These are phyloP conservation scores for Drosophila santomea DNA, from an alignment of 1,140 invertebrate genomes.

Conservation along the genomic window DNA sequence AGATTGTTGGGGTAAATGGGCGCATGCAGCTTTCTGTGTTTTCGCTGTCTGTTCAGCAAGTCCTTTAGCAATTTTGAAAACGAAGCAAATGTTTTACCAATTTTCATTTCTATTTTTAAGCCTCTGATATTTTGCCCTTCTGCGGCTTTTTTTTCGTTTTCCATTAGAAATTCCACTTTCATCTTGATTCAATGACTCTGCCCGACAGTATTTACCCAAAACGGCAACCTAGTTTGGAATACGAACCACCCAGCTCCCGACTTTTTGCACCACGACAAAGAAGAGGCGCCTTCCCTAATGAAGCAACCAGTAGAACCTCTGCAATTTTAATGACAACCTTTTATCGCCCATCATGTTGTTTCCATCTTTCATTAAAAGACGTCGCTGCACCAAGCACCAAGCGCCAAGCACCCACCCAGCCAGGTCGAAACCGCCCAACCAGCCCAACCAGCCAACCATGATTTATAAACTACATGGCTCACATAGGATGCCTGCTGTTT, in stretches of 20 bases:
- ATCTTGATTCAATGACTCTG: slow-evolving; percentile 76
- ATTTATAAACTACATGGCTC: slow-evolving; percentile 8
- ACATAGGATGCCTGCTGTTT: slow-evolving; percentile 35
- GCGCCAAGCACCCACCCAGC: neutral
- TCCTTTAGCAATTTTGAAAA: neutral
- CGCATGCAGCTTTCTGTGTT: too few species aligned
- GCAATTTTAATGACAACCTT: slow-evolving; percentile 81
- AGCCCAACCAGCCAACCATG: slow-evolving; percentile 3
- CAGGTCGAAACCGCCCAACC: too few species aligned
- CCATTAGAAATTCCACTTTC: slow-evolving; percentile 73
- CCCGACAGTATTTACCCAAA: slow-evolving; percentile 67
- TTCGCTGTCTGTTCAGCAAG: too few species aligned
- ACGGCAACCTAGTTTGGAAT: slow-evolving; percentile 66
- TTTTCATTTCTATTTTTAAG: neutral
- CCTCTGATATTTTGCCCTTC: slow-evolving; percentile 22
- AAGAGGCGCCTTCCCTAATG: slow-evolving; percentile 56
- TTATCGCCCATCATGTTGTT: slow-evolving; percentile 75
- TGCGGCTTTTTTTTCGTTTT: slow-evolving; percentile 37
- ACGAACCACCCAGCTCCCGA: neutral
- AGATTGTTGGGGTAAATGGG: too few species aligned
- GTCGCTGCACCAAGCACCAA: slow-evolving; percentile 11
- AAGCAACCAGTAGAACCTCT: slow-evolving; percentile 49
- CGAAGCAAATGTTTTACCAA: neutral
- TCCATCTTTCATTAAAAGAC: slow-evolving; percentile 77
- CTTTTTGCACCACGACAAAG: slow-evolving; percentile 31